A percentile compares a stretch with the other conserved stretches of the same genome.
Conservation (phyloP, 2,113 vertebrate genomes). For the Ictalurus furcatus region DNA sequence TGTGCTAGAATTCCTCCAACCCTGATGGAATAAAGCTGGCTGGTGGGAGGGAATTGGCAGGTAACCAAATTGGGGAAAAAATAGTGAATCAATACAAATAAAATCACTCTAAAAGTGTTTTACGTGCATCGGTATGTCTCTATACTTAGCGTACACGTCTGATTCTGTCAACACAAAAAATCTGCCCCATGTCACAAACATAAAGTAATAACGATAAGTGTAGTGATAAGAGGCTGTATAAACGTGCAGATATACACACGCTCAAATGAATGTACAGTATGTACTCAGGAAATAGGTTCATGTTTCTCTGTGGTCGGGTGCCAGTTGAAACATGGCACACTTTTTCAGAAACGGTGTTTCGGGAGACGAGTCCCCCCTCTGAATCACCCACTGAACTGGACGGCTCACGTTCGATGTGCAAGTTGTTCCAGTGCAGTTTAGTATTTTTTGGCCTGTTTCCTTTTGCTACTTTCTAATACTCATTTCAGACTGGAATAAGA, state of each 20-base stretch:
- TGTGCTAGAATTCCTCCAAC: background rate
- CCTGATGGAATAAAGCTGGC: background rate
- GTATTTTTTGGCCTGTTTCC: background rate
- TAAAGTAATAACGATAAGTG: background rate
- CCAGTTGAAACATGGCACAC: background rate
- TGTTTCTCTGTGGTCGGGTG: background rate
- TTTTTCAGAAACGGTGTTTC: background rate
- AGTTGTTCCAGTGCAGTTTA: background rate
- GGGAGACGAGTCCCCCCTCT: background rate
- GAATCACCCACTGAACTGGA: background rate
- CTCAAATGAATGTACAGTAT: background rate
- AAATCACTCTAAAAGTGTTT: background rate
- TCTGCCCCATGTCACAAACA: background rate
- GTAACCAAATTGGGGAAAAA: background rate
- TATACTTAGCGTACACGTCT: background rate
- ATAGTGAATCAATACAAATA: background rate
- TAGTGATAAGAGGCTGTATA: background rate
- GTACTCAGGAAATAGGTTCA: background rate
- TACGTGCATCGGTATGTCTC: background rate
- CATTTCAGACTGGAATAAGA: background rate
- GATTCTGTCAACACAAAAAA: background rate
- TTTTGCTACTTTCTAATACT: background rate
- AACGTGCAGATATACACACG: background rate
- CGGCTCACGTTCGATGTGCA: background rate
- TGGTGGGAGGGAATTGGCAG: background rate